phyloP scores from a whole-genome alignment of 2,797 vertebrate genomes.

The Neopelma chrysocephalum region DNA sequence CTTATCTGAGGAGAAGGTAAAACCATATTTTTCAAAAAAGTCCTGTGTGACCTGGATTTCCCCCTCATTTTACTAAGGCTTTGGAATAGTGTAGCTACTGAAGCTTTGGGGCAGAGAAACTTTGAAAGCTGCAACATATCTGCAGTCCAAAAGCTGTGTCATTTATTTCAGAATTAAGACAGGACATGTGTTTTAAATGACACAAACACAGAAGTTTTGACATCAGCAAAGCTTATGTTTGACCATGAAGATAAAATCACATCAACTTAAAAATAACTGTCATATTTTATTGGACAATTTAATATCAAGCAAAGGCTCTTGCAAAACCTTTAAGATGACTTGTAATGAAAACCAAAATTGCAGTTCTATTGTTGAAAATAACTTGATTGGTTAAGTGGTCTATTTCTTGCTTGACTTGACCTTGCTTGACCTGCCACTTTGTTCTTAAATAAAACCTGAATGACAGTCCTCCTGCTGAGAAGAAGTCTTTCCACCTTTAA shows the following conservation, averaged over 20 bases:
- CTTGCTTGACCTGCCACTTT: background rate
- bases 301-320: background rate
- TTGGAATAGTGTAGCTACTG: background rate
- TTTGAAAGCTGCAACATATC: background rate
- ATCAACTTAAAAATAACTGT: background rate
- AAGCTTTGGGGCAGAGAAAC: background rate
- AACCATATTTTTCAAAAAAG: background rate
- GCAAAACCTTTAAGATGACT: background rate
- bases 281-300: background rate
- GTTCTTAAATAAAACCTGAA: background rate
- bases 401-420: background rate
- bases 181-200: background rate
- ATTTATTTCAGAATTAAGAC: background rate
- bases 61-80: rapidly evolving
- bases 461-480: background rate
- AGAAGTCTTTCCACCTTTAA: background rate
- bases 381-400: background rate
- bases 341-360: background rate
- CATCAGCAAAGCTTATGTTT: background rate
- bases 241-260: background rate
- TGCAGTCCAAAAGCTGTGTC: background rate
- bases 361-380: background rate
- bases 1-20: background rate
- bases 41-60: background rate
- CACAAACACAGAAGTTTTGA: background rate